These are phyloP conservation scores for Himalopsyche kuldschensis DNA, from an alignment of 2,888 invertebrate species.

Conservation along the genomic window DNA sequence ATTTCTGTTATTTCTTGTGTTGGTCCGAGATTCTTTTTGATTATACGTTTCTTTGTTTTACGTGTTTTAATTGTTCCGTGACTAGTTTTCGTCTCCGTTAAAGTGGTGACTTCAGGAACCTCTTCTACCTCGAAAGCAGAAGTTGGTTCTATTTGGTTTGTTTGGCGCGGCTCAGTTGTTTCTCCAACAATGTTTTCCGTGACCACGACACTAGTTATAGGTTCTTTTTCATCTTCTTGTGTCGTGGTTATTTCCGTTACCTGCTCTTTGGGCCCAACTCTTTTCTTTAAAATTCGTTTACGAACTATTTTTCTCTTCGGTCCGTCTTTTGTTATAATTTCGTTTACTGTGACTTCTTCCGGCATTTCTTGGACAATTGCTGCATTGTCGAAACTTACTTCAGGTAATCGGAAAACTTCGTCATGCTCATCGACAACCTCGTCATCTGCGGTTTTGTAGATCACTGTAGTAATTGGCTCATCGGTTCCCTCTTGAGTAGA, in stretches of 20 bases:
- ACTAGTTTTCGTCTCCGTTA: constrained; percentile 46
- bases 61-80: no score
- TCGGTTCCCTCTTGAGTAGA: constrained; percentile 43
- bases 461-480: constrained; percentile 42
- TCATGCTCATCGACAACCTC: background rate
- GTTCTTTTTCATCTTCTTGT: constrained; percentile 44
- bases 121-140: no score
- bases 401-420: constrained; percentile 6
- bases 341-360: constrained; percentile 45
- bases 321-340: constrained; percentile 45
- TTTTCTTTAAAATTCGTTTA: constrained; percentile 42
- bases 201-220: constrained; percentile 5
- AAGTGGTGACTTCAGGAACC: constrained; percentile 41
- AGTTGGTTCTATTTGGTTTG: constrained; percentile 42
- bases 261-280: constrained; percentile 39
- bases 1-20: constrained; percentile 55
- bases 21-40: no score
- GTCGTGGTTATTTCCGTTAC: background rate
- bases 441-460: constrained; percentile 30
- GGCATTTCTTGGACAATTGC: constrained; percentile 23
- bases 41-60: no score
- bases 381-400: background rate
- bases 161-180: constrained; percentile 42
- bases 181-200: constrained; percentile 27
- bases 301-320: constrained; percentile 47